These are phyloP conservation scores for Drosophila nigromelanica DNA, from an alignment of 1,140 invertebrate genomes.

Conservation along the genomic window DNA sequence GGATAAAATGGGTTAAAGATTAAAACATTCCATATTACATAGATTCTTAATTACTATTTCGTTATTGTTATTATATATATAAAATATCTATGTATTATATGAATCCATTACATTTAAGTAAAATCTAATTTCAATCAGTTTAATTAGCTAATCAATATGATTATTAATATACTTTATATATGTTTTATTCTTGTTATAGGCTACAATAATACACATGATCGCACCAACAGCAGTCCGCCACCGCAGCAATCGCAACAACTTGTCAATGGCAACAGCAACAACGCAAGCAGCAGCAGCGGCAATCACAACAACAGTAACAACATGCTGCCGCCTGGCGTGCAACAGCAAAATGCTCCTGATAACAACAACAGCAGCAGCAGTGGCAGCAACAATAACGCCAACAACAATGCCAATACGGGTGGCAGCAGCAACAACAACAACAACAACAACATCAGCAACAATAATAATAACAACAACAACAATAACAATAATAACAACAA, in stretches of 20 bases:
- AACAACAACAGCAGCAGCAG: slow-evolving; percentile 40
- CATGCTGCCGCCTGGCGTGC: slow-evolving; percentile 66
- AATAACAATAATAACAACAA: slow-evolving; percentile 77
- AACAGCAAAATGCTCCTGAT: slow-evolving; percentile 41
- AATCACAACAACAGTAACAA: slow-evolving; percentile 55
- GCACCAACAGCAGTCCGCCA: slow-evolving; percentile 66
- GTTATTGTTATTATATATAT: too few relatives aligned
- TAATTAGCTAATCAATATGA: slow-evolving; percentile 15
- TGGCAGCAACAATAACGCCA: slow-evolving; percentile 38
- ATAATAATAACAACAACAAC: slow-evolving; percentile 55
- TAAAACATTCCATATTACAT: too few relatives aligned
- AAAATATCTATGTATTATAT: too few relatives aligned
- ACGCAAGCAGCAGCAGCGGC: slow-evolving; percentile 36
- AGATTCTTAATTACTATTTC: too few relatives aligned
- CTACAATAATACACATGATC: slow-evolving; percentile 67
- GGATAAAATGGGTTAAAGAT: too few relatives aligned
- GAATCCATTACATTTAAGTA: not conserved
- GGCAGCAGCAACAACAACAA: slow-evolving; percentile 65
- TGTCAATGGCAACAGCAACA: slow-evolving; percentile 52
- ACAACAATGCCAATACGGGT: slow-evolving; percentile 56
- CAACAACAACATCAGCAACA: slow-evolving; percentile 70
- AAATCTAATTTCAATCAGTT: not conserved
- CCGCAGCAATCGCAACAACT: slow-evolving; percentile 60
- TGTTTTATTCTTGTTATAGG: slow-evolving; percentile 39
- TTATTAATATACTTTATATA: not conserved